Evolutionary conservation across 2,888 invertebrate species (phyloP), one percentile per base, ranked within the genome.

Genomic region (Cryptocephalus moraei): DNA sequence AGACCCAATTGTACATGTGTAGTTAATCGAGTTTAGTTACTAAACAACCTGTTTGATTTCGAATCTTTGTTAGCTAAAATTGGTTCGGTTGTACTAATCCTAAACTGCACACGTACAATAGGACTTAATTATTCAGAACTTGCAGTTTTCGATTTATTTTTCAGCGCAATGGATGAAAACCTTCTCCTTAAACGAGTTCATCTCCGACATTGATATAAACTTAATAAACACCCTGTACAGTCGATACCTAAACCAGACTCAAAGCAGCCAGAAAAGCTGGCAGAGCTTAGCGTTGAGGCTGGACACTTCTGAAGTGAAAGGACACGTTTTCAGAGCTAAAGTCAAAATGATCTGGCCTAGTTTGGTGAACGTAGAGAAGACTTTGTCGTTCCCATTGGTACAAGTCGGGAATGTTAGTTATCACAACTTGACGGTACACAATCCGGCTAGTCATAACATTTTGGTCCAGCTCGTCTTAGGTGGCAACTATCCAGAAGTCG

Each of bases 251-350:
- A 78, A 78, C 60, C 60, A 72, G 44, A 72, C 74, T 22, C 63
- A 70, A 10, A 71, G 72, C 55, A 71, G 71, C 39, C 62, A 67
- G 44, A 68, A 69, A 47, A 64, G 65, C 53, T 79, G 80, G 71
- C 76, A 80, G 60, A 88, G 88, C 68, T 70, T 86, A 44, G 81
- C 87, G 14, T 75, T 90, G 63, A 77, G 80, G 51, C 64, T 91
- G 61, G 87, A 90, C 68, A 91, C 91, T 4, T 80, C 79, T 42
- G 83, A 85, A 62, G 75, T 78, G 44, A 70, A 75, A 51, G 80
- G 81, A 50, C 79, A 84, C 64, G 73, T 80, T 62, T 80, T 84
- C 63, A 67, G 78, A 50, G 79, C 82, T 6, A 76, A 78, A 55
- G 81, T 84, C 39, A 78, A 79, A 60, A 76, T 84, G 57, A 75